These are phyloP conservation scores for Theristicus caerulescens DNA, from an alignment of 2,113 vertebrate genomes.

Conservation along the genomic window DNA sequence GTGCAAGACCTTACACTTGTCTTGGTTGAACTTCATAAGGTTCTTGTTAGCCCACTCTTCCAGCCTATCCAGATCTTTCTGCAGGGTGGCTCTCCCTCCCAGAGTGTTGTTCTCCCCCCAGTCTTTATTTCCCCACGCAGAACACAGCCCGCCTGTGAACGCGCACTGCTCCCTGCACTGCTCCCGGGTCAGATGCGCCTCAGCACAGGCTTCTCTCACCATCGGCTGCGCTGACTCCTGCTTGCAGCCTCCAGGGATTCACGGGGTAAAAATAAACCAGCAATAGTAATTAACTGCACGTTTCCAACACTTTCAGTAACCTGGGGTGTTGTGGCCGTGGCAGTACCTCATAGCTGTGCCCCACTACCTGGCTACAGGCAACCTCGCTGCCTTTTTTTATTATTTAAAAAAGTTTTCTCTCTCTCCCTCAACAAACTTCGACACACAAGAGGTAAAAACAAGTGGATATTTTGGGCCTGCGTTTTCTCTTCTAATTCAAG, in stretches of 20 bases:
- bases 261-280: not conserved
- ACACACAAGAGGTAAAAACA: not conserved
- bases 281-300: not conserved
- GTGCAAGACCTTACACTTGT: too few species aligned
- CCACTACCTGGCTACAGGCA: not conserved
- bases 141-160: not conserved
- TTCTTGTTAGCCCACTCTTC: too few species aligned
- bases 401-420: not conserved
- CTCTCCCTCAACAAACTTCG: not conserved
- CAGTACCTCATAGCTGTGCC: fast-evolving
- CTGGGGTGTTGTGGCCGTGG: not conserved
- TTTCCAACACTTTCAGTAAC: not conserved
- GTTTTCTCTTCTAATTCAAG: not conserved
- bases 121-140: not conserved
- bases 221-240: not conserved
- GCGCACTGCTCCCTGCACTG: fast-evolving
- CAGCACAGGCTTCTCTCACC: fast-evolving
- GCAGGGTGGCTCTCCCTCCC: too few species aligned
- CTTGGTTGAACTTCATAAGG: too few species aligned
- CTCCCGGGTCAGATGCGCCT: not conserved
- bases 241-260: not conserved
- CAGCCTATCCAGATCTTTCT: too few species aligned
- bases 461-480: not conserved
- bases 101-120: not conserved
- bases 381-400: too few species aligned